Evolutionary conservation across 2,797 vertebrate species (phyloP).

Genomic region (Octomys mimax): DNA sequence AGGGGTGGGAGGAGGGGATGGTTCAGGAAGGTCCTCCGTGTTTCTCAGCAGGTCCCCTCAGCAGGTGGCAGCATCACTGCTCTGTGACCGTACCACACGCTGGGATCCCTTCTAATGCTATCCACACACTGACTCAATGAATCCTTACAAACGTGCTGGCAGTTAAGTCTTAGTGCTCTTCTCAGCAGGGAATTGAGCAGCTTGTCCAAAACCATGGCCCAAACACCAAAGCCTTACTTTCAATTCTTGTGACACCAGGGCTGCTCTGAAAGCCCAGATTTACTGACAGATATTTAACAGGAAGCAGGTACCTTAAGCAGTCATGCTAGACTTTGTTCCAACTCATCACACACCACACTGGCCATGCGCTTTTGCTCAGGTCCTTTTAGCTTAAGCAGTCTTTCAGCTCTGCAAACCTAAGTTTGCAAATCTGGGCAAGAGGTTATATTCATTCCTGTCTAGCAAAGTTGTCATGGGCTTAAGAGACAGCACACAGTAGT

Average conservation of each 20-base stretch:
- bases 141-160: neutral
- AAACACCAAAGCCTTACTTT: neutral
- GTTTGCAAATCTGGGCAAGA: neutral
- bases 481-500: too few species aligned
- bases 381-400: neutral
- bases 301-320: neutral
- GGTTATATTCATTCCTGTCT: neutral
- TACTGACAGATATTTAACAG: fast-evolving
- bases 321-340: neutral
- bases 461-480: neutral
- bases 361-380: neutral
- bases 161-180: too few species aligned
- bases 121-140: fast-evolving
- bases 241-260: neutral
- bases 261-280: neutral
- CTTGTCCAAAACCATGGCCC: neutral
- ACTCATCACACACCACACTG: neutral
- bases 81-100: fast-evolving
- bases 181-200: neutral
- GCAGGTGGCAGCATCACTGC: fast-evolving
- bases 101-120: too few species aligned
- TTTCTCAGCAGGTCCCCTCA: fast-evolving
- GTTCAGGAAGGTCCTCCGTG: neutral
- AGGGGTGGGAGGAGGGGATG: too few species aligned
- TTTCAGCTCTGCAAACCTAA: neutral